phyloP scores from a whole-genome alignment of 2,888 invertebrate species.

The Oscheius sp. region DNA sequence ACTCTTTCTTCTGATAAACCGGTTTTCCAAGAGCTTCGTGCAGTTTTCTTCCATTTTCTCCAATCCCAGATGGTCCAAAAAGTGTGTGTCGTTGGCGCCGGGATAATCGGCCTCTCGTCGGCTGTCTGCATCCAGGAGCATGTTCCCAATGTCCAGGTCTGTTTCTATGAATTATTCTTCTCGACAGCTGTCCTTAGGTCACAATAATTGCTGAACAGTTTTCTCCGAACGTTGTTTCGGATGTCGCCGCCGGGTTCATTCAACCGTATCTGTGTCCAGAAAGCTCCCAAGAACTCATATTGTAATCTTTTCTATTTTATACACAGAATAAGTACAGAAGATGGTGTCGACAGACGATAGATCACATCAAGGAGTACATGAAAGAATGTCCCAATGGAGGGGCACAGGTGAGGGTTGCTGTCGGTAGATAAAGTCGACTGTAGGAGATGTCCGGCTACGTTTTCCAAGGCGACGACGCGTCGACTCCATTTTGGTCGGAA shows the following conservation, averaged over 20 bases:
- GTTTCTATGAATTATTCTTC: not conserved
- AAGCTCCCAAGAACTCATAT: not conserved
- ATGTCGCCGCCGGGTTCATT: slow-evolving; percentile 73
- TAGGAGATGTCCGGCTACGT: slow-evolving; percentile 47
- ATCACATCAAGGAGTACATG: slow-evolving; percentile 13
- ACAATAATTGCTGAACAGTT: slow-evolving; percentile 71
- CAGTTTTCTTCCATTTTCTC: too few species aligned
- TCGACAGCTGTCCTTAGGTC: slow-evolving; percentile 50
- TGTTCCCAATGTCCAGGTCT: slow-evolving; percentile 43
- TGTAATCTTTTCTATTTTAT: not conserved
- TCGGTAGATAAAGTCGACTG: not conserved
- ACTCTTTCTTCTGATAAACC: too few species aligned
- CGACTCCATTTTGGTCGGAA: slow-evolving; percentile 39
- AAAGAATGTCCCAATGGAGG: slow-evolving; percentile 31
- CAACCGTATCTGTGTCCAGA: slow-evolving; percentile 61
- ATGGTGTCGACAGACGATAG: slow-evolving; percentile 28
- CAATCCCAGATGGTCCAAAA: slow-evolving; percentile 2
- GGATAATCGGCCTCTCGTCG: slow-evolving; percentile 56
- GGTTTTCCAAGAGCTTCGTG: too few species aligned
- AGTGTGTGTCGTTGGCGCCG: slow-evolving; percentile 56
- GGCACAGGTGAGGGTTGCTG: slow-evolving; percentile 9
- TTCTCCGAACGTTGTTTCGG: slow-evolving; percentile 69
- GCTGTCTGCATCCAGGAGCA: slow-evolving; percentile 52
- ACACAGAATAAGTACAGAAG: not conserved
- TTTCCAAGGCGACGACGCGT: slow-evolving; percentile 12